Evolutionary conservation across 2,797 vertebrate species (phyloP).

Genomic region (Sebastes kiyomatsui): DNA sequence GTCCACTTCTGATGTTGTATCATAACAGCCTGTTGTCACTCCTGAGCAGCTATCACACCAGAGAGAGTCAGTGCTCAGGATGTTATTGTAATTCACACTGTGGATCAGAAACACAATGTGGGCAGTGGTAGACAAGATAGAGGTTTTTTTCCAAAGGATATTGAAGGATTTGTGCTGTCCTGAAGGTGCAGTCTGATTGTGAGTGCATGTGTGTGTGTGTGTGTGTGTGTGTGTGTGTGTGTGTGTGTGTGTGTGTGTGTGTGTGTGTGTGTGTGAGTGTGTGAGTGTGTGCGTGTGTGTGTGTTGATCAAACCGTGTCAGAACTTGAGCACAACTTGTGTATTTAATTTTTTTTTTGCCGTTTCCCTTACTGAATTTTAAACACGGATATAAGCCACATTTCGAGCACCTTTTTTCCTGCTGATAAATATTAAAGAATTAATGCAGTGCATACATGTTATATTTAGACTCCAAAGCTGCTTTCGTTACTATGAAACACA

Average conservation of each 20-base stretch:
- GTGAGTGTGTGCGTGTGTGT: neutral
- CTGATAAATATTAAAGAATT: conserved; percentile 81
- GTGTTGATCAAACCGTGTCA: conserved; percentile 26
- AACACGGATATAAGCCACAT: conserved; percentile 60
- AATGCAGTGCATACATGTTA: conserved; percentile 78
- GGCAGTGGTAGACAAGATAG: conserved; percentile 1
- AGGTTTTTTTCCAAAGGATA: neutral
- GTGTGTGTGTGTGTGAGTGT: neutral
- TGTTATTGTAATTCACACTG: conserved; percentile 16
- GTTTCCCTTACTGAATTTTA: conserved; percentile 56
- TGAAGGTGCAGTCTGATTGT: neutral
- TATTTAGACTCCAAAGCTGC: conserved; percentile 84
- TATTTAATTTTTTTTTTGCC: neutral
- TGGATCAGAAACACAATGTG: conserved; percentile 11
- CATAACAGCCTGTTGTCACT: conserved; percentile 5
- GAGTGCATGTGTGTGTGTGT: neutral
- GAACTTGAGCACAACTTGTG: conserved; percentile 47
- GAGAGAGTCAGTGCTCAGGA: conserved; percentile 1
- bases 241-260: neutral
- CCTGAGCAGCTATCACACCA: conserved; percentile 1
- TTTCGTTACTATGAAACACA: conserved; percentile 81
- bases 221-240: neutral
- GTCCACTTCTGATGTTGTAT: conserved; percentile 6
- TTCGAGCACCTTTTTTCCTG: conserved; percentile 65
- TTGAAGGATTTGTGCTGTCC: conserved; percentile 6